Evolutionary conservation across 2,888 invertebrate species (phyloP).

Genomic region (Tanytarsus gracilentus): DNA sequence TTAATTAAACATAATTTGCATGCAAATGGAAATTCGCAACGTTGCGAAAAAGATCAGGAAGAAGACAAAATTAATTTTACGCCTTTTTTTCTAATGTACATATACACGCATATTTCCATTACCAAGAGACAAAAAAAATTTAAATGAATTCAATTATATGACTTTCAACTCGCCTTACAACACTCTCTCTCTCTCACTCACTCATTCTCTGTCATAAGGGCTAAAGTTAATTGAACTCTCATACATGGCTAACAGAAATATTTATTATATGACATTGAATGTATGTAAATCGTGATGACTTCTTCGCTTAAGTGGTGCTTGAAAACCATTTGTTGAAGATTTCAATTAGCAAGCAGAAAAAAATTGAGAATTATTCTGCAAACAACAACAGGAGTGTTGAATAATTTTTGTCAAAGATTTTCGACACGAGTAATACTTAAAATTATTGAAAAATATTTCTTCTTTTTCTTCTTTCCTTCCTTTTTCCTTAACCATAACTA

Average conservation of each 20-base stretch:
- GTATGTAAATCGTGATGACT: background rate
- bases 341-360: constrained; percentile 21
- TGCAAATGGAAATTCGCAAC: constrained; percentile 16
- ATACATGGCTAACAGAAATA: background rate
- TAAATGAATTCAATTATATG: background rate
- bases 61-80: background rate
- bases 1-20: constrained; percentile 26
- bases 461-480: too few relatives aligned
- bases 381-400: background rate
- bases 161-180: background rate
- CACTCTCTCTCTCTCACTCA: background rate
- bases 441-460: too few relatives aligned
- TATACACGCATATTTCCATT: background rate
- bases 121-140: background rate
- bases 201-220: background rate
- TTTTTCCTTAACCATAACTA: too few relatives aligned
- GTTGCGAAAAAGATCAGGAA: background rate
- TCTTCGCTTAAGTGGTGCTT: background rate
- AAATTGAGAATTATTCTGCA: constrained; percentile 4
- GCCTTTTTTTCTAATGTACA: constrained; percentile 2
- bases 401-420: background rate
- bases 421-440: background rate
- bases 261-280: background rate
- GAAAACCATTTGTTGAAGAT: background rate
- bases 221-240: constrained; percentile 13